Base-by-base conservation (phyloP, 2,797 vertebrate species). In the Sebastes cheni region DNA sequence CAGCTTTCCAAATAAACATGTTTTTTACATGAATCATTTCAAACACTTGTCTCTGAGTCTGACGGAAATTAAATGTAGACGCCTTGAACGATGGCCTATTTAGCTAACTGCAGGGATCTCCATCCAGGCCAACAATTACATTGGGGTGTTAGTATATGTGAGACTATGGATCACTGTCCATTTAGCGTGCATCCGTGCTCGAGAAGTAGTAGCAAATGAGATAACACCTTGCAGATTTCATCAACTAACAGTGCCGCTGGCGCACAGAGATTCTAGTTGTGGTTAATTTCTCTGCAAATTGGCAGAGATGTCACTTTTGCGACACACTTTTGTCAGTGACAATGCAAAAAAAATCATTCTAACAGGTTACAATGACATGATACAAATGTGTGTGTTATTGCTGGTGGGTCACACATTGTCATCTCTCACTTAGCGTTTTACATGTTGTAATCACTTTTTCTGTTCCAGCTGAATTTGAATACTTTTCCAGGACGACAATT, bases 31-130 rank as follows among this genome's bases (percentile, higher is more conserved):
- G 1, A 30, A 67, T 42, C 10, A 30, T 66, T 60, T 71, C 36
- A 58, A 61, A 46, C 2, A 0, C 7, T 46, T 27, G 7, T 46
- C 6, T 65, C 34, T 29, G 42, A 67, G 39, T 22, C 9, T 30
- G 34, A 36, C 27, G 1, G 6, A 9, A 50, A 27, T 34, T 46
- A 12, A 36, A 56, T 4, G 42, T 50, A 46, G 42, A 18, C 20
- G n/a, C 18, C 8, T 50, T 50, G 20, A 39, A 18, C n/a, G 4
- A 39, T 0, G 0, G 3, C 1, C 12, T 18, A 8, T 27, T 4
- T 36, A n/a, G 14, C 30, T 9, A 27, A 59, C 14, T 59, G 25
- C 56, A 8, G 12, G 16, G 20, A 23, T 30, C 20, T 32, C 52
- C 8, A 22, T 65, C 61, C 20, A 23, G 32, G 12, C 20, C 30